Base-by-base conservation (phyloP, 1,140 invertebrate species). In the Anagrus nilaparvatae region DNA sequence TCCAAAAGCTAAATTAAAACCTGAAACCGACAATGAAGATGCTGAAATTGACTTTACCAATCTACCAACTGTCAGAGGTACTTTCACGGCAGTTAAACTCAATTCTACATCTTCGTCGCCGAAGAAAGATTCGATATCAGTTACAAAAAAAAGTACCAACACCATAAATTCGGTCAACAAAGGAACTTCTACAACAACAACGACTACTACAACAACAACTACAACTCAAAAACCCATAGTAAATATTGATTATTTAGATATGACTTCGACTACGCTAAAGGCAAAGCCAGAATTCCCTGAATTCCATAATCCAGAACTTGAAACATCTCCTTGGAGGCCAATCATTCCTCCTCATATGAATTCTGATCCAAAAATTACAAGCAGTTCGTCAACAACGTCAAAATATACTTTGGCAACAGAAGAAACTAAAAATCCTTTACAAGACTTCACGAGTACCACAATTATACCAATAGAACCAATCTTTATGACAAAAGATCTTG, bases 1-100 rank as follows among this genome's bases (percentile, higher is more conserved):
- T 47, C 53, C 63, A 13, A 75, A 69, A 56, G 54, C 56, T 8
- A 73, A 69, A 34, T 55, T 61, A 16, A 70, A 66, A 46, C 59
- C 60, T 1, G 58, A 49, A 0, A 51, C 55, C 27, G 48, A 52
- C 49, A 57, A 73, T 45, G 56, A 56, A 0, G 59, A 65, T n/a
- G 23, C 19, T 2, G 38, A 40, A 20, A 58, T 65, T 28, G 63
- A 67, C 21, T 61, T 66, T 20, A 58, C 44, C n/a, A 65, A 64
- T 14, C 61, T 63, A 28, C 65, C 63, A 6, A 65, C 59, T 8
- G 65, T 66, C 44, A 62, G 63, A 47, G 65, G 69, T n/a, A 64
- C 56, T 2, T 69, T 69, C 35, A 67, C 56, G 41, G 70, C 57
- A 3, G 67, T 64, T 0, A 67, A 63, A 46, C 45, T 62, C 4